Conservation (phyloP, 2,888 invertebrate genomes). For the Heliconius hortense region DNA sequence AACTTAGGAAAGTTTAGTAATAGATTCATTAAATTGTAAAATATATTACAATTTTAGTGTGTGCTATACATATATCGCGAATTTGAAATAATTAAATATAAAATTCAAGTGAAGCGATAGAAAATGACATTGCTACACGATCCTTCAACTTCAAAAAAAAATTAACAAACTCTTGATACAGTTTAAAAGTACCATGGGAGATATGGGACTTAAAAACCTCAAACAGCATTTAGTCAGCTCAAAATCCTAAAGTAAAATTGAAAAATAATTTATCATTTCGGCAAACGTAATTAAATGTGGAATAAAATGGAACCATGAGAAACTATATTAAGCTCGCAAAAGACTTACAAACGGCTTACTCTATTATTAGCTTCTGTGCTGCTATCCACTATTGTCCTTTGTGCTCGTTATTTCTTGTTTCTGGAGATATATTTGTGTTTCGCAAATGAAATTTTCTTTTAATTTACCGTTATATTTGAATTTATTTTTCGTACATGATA, state of each 20-base stretch:
- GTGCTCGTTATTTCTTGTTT: conserved; percentile 7
- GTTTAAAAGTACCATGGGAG: no score
- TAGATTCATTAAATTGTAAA: no score
- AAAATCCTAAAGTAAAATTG: neutral
- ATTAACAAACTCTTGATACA: no score
- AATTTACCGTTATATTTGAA: neutral
- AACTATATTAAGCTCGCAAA: conserved; percentile 36
- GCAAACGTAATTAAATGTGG: conserved; percentile 34
- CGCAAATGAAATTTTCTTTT: neutral
- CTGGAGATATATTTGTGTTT: conserved; percentile 11
- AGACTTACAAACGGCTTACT: conserved; percentile 30
- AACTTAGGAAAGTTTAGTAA: no score
- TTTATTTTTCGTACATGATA: neutral
- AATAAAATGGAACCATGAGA: conserved; percentile 29
- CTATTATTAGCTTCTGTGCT: conserved; percentile 31
- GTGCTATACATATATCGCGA: no score
- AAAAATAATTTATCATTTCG: conserved; percentile 27
- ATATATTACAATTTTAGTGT: no score
- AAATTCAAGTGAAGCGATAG: no score
- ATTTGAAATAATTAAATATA: no score
- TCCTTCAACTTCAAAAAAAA: no score
- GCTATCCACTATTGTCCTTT: conserved; percentile 26
- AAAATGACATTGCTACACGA: no score
- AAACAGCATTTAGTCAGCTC: neutral
- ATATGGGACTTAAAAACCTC: no score